phyloP scores from a whole-genome alignment of 2,888 invertebrate species.

The Trichopoda pennipes region DNA sequence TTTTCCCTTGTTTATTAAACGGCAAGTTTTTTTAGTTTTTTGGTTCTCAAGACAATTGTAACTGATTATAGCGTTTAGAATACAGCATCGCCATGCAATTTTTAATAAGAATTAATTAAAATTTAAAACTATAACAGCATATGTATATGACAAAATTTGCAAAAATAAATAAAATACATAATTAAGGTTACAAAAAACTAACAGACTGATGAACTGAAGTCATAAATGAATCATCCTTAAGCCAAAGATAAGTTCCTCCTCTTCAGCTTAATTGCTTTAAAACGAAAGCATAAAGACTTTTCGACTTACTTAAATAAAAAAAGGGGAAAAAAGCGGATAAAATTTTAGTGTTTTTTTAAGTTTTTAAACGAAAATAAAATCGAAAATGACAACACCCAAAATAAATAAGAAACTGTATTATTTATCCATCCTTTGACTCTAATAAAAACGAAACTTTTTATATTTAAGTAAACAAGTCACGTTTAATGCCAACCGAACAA shows the following conservation, averaged over 20 bases:
- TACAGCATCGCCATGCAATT: conserved; percentile 30
- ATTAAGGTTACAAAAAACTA: conserved; percentile 26
- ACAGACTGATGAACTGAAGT: conserved; percentile 31
- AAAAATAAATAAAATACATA: conserved; percentile 25
- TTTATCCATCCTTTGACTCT: conserved; percentile 11
- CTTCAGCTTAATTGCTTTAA: conserved; percentile 32
- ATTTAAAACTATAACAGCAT: conserved; percentile 40
- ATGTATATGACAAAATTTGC: conserved; percentile 43
- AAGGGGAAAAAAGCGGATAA: background rate
- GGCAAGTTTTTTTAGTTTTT: conserved; percentile 9
- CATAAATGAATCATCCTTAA: conserved; percentile 45
- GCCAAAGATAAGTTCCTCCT: background rate
- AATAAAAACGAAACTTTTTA: background rate
- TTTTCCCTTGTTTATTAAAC: background rate
- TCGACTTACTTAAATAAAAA: background rate
- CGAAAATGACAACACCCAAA: conserved; percentile 62
- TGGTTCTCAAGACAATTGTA: conserved; percentile 49
- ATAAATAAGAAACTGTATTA: conserved; percentile 31
- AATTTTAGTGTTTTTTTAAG: conserved; percentile 16
- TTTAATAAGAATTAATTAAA: conserved; percentile 54
- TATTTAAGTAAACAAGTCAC: conserved; percentile 55
- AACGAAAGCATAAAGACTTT: background rate
- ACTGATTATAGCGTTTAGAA: background rate
- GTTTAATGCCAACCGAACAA: conserved; percentile 58
- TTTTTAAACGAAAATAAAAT: conserved; percentile 42